These are phyloP conservation scores for Stictocephala bisonia DNA, from an alignment of 2,888 invertebrate genomes.

Conservation along the genomic window DNA sequence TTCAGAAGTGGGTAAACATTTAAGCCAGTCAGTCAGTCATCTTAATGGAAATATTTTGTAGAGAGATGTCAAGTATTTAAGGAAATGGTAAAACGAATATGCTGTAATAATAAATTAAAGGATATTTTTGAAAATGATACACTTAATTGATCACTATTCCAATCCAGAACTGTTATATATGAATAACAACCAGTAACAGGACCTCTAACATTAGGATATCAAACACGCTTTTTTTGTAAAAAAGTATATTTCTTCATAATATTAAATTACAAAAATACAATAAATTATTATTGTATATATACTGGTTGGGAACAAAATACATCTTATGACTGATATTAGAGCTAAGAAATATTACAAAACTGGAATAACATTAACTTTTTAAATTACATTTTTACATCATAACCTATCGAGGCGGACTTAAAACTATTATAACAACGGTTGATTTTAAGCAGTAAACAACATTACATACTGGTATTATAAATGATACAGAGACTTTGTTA, in stretches of 20 bases:
- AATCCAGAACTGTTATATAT: too few species aligned
- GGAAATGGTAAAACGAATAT: too few species aligned
- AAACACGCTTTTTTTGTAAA: too few species aligned
- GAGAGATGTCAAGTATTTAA: too few species aligned
- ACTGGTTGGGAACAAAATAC: conserved; percentile 9
- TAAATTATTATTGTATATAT: conserved; percentile 36
- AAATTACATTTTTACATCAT: conserved; percentile 37
- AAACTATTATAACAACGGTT: conserved; percentile 35
- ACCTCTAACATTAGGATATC: too few species aligned
- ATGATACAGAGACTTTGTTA: background rate
- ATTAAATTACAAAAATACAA: conserved; percentile 39
- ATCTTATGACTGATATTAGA: conserved; percentile 34
- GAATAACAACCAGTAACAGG: too few species aligned
- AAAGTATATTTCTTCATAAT: conserved; percentile 23
- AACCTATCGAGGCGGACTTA: conserved; percentile 26
- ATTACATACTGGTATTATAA: conserved; percentile 19
- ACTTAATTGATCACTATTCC: too few species aligned
- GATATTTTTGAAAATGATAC: too few species aligned
- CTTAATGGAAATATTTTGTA: too few species aligned
- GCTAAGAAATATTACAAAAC: conserved; percentile 33
- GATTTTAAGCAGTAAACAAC: conserved; percentile 20
- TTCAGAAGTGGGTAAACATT: too few species aligned
- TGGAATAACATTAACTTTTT: conserved; percentile 24
- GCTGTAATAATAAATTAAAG: too few species aligned
- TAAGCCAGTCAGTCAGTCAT: too few species aligned